Base-by-base conservation (phyloP, 1,140 invertebrate genomes). In the Ooceraea biroi region DNA sequence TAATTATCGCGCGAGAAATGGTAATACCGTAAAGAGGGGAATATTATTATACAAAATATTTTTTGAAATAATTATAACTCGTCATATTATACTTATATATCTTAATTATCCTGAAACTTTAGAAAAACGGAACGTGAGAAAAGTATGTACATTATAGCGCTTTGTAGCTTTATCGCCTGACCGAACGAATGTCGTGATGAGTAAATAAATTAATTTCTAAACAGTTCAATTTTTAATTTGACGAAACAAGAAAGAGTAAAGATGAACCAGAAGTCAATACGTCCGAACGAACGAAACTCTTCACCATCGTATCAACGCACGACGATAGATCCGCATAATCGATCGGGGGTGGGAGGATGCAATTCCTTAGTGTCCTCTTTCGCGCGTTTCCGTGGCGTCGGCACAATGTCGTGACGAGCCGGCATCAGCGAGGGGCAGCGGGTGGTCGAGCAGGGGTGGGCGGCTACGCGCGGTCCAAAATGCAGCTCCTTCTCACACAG, bases 401-500 rank as follows among this genome's bases (percentile, higher is more conserved):
- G 86, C 84, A 36, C 2, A 85, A 71, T 83, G 85, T 83, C 85
- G 86, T 84, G 85, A 88, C 85, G 84, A 88, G 27, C 36, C 52
- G 63, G 63, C 63, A 46, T 48, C 76, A 44, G 41, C 50, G 63
- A 69, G 1, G 44, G 25, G 73, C 57, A 74, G 69, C 80, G 85
- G 83, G 61, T 69, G 63, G 85, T 80, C 80, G 69, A 61, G 25
- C 41, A 86, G 85, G 27, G 7, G 65, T 85, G 84, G 85, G 89
- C 60, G 82, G 88, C 76, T 87, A 82, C 72, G 82, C 83, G 80
- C 74, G 87, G 87, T 88, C 87, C 88, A 91, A 94, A 93, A 92
- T 92, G 92, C 90, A 90, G 90, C 88, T 92, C 91, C 91, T 92
- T 91, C 89, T 89, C 83, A 77, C 76, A 77, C 57, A 87, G 88